These are phyloP conservation scores for Microchrysa polita DNA, from an alignment of 2,888 invertebrate genomes.

Conservation along the genomic window DNA sequence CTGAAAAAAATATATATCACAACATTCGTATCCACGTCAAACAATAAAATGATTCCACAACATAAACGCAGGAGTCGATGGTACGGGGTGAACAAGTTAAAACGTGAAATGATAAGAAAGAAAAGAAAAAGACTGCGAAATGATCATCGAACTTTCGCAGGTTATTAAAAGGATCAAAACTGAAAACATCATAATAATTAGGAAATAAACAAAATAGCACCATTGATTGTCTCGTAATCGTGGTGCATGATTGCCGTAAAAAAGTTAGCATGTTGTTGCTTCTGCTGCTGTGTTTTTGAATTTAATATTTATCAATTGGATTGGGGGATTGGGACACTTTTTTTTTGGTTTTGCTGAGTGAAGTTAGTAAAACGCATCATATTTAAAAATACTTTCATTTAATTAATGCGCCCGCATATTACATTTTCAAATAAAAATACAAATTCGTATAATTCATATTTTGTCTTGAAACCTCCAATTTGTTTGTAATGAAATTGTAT, in stretches of 20 bases:
- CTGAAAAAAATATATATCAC: too few species aligned
- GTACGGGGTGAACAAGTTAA: too few species aligned
- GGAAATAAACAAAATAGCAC: too few species aligned
- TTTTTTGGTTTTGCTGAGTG: conserved; percentile 8
- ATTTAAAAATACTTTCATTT: conserved; percentile 34
- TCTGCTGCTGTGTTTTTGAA: neutral
- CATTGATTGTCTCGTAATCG: conserved; percentile 2
- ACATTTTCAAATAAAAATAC: conserved; percentile 14
- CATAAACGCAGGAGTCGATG: too few species aligned
- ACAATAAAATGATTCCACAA: too few species aligned
- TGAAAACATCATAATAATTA: too few species aligned
- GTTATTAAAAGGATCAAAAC: too few species aligned
- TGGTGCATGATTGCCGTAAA: neutral
- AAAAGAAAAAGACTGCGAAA: too few species aligned
- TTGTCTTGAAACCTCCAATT: neutral
- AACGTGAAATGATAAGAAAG: too few species aligned
- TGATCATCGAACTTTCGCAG: too few species aligned
- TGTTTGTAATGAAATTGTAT: too few species aligned
- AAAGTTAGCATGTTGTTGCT: neutral
- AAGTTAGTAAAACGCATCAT: conserved; percentile 27
- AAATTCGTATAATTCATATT: neutral
- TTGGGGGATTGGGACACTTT: neutral
- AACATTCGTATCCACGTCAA: too few species aligned
- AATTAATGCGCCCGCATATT: conserved; percentile 10
- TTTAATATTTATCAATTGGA: neutral